Evolutionary conservation across 1,140 invertebrate species (phyloP), one percentile per base, ranked within the genome.

Genomic region (Lysiphlebus fabarum): DNA sequence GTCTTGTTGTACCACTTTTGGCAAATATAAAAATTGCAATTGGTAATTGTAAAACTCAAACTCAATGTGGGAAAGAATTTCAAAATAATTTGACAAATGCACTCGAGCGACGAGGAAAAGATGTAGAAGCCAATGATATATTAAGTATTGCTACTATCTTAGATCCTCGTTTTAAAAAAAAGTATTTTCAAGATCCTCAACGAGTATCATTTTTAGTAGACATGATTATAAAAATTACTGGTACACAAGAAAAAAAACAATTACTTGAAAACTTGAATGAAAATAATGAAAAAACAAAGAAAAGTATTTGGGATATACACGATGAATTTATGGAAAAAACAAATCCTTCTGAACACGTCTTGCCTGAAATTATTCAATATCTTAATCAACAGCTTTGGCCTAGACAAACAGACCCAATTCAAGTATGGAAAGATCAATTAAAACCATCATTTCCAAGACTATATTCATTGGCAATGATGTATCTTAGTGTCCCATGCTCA

Each of bases 391-490:
- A 60, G 53, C 66, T 72, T 43, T 57, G 66, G 38, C 63, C 61
- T 63, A 44, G 69, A 0, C 65, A 67, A 37, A 69, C 71, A 53
- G 68, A 77, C 58, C 71, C 71, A 12, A 58, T 76, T 36, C 65
- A 75, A 63, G 61, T 67, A 33, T 79, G 72, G 73, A 53, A 68
- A 36, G 47, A 48, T 69, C 72, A 56, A 57, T 67, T 6, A 74
- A 77, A 55, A 51, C 59, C 42, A 65, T 69, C 45, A 67, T 74
- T 61, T 70, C 75, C 7, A 62, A 56, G 48, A 44, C 75, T 2
- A 62, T 9, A 72, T 59, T 65, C 56, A 59, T 58, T 74, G 7
- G 71, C 69, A 8, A 62, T 58, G 49, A 72, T 70, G 61, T 71
- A 72, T 58, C 59, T 76, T 36, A 66, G 67, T 12, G 64, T 74